phyloP scores from a whole-genome alignment of 1,140 invertebrate genomes.

The Solenopsis invicta region DNA sequence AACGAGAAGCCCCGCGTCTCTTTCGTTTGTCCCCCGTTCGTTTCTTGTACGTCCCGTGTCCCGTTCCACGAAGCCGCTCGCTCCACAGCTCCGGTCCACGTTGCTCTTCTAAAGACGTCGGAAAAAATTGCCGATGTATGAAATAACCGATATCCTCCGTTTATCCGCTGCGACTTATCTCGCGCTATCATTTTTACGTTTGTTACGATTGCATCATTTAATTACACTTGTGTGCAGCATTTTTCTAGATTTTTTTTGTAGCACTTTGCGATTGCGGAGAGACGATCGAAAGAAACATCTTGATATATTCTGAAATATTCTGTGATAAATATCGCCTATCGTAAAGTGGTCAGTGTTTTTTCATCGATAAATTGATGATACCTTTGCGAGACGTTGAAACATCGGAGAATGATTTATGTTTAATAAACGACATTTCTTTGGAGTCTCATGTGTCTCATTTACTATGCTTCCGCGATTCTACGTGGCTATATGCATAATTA shows the following conservation, averaged over 20 bases:
- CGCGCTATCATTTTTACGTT: background rate
- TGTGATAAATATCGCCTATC: background rate
- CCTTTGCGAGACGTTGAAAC: background rate
- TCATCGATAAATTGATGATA: constrained; percentile 7
- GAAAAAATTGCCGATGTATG: constrained; percentile 8
- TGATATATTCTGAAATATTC: no score
- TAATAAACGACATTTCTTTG: background rate
- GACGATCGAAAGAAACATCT: no score
- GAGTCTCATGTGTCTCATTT: background rate
- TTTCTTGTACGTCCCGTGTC: constrained; percentile 70
- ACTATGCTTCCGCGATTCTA: no score
- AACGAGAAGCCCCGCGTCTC: constrained; percentile 75
- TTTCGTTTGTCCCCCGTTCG: constrained; percentile 55
- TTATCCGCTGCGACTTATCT: background rate
- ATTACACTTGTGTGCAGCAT: background rate
- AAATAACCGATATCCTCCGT: background rate
- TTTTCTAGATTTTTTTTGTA: constrained; percentile 15
- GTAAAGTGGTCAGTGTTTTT: background rate
- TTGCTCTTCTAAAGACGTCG: constrained; percentile 46
- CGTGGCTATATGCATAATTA: background rate
- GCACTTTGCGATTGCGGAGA: background rate
- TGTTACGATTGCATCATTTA: background rate
- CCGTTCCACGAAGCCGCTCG: constrained; percentile 11
- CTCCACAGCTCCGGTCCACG: constrained; percentile 19
- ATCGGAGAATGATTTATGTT: constrained; percentile 6